Base-by-base conservation (phyloP, 1,140 invertebrate species). In the Caenorhabditis briggsae region DNA sequence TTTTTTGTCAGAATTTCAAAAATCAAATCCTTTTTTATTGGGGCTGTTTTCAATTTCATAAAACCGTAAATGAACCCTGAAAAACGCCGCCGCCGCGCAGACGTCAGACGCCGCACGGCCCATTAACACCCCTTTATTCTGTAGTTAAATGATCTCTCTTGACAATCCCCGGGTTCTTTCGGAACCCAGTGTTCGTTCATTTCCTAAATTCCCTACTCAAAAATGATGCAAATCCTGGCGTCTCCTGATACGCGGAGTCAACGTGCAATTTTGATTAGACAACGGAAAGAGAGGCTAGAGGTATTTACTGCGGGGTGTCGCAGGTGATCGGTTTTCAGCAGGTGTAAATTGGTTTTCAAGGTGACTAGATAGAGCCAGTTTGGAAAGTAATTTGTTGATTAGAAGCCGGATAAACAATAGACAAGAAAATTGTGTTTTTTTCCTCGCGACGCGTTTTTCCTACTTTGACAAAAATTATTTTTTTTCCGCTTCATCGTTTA, bases 201-300 rank as follows among this genome's bases (percentile, higher is more conserved):
- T 58, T 58, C n/a, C 18, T 11, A n/a, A 58, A 18, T 18, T 8
- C 12, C 46, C 23, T 43, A 12, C 33, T 78, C 3, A 12, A 78
- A 12, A 18, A 50, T 50, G n/a, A 78, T 78, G 70, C 70, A 46
- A 53, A 23, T 78, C n/a, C 70, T 78, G 9, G 50, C 46, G 3
- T 50, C 70, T 53, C 70, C 70, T 12, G 70, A 78, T 53, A 78
- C 53, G 50, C 70, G 70, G n/a, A 46, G 70, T 78, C 70, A 78
- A 12, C 70, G 70, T 23, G 46, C 48, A 23, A 78, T 50, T 20
- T n/a, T 78, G 43, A 78, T 78, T 23, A n/a, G 2, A 50, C 2
- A 20, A 11, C 11, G 50, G 33, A 50, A 33, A 50, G 50, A 78
- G 70, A 46, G 50, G 50, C 7, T n/a, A 9, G 58, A n/a, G 25